phyloP scores from a whole-genome alignment of 2,797 vertebrate species.

The Urophycis tenuis region DNA sequence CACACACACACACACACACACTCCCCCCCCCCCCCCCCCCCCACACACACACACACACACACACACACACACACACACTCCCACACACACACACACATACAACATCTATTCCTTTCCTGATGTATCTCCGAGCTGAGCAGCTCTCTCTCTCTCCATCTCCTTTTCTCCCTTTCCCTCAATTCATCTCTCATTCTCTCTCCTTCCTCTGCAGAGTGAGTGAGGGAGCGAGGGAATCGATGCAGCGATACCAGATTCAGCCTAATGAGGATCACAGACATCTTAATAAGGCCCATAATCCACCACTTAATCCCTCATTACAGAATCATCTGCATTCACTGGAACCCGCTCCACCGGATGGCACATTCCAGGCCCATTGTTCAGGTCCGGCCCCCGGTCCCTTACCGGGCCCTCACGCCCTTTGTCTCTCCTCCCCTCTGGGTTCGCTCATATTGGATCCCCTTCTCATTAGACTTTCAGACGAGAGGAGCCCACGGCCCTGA shows the following conservation, averaged over 20 bases:
- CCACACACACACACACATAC: neutral
- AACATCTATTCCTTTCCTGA: neutral
- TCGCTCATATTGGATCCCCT: slow-evolving; percentile 65
- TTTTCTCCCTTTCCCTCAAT: slow-evolving; percentile 31
- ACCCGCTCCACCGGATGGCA: slow-evolving; percentile 51
- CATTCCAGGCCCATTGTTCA: slow-evolving; percentile 64
- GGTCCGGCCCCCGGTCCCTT: slow-evolving; percentile 50
- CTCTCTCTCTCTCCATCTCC: neutral
- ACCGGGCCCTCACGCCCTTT: slow-evolving; percentile 40
- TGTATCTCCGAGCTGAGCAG: neutral
- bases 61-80: neutral
- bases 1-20: neutral
- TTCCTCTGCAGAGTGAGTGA: slow-evolving; percentile 57
- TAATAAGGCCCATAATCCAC: slow-evolving; percentile 76
- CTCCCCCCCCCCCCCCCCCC: too few species aligned
- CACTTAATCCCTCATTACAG: slow-evolving; percentile 77
- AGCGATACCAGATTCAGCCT: slow-evolving; percentile 67
- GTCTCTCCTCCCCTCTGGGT: slow-evolving; percentile 48
- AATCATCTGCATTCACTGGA: slow-evolving; percentile 66
- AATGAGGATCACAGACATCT: slow-evolving; percentile 78
- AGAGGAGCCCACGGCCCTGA: slow-evolving; percentile 57
- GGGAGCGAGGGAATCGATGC: slow-evolving; percentile 63
- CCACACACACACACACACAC: neutral
- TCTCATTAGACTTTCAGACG: slow-evolving; percentile 71
- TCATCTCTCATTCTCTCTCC: slow-evolving; percentile 32